Percentiles rank a stretch among this genome's conserved stretches.
These are phyloP conservation scores for Cirrhinus molitorella DNA, from an alignment of 2,797 vertebrate species.

Conservation along the genomic window DNA sequence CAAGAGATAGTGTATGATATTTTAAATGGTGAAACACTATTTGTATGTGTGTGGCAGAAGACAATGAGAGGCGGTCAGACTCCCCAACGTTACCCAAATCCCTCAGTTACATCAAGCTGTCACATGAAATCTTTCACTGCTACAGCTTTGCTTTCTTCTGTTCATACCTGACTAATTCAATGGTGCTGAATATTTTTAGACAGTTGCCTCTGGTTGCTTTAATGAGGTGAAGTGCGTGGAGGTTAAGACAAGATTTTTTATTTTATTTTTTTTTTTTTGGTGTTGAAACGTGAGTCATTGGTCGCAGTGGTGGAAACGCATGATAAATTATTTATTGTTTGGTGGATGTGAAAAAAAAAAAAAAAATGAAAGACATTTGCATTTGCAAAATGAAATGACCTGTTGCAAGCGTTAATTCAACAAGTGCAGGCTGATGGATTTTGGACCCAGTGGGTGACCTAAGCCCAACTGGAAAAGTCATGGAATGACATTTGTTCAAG, in stretches of 20 bases:
- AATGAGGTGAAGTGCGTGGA: not conserved
- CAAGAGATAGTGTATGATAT: not conserved
- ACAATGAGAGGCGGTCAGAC: not conserved
- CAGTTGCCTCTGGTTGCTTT: not conserved
- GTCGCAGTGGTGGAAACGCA: not conserved
- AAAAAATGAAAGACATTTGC: not conserved
- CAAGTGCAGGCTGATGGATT: not conserved
- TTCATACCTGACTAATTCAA: slow-evolving; percentile 6
- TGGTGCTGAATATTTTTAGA: slow-evolving; percentile 12
- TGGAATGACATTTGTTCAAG: slow-evolving; percentile 28
- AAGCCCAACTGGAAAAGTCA: not conserved
- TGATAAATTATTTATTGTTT: not conserved
- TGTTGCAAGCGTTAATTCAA: slow-evolving; percentile 17
- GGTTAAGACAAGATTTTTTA: not conserved
- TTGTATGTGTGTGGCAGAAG: not conserved
- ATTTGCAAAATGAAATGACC: too few relatives aligned
- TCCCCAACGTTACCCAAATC: not conserved
- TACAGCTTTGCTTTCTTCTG: not conserved
- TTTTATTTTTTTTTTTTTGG: not conserved
- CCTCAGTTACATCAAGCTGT: not conserved
- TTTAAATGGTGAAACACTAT: not conserved
- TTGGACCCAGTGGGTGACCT: not conserved
- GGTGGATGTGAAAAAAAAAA: too few relatives aligned
- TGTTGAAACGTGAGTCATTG: not conserved
- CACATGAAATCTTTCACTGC: not conserved